Percentiles rank a stretch among this genome's conserved stretches.
Conservation (phyloP, 2,888 invertebrate species). For the Leuctra nigra region DNA sequence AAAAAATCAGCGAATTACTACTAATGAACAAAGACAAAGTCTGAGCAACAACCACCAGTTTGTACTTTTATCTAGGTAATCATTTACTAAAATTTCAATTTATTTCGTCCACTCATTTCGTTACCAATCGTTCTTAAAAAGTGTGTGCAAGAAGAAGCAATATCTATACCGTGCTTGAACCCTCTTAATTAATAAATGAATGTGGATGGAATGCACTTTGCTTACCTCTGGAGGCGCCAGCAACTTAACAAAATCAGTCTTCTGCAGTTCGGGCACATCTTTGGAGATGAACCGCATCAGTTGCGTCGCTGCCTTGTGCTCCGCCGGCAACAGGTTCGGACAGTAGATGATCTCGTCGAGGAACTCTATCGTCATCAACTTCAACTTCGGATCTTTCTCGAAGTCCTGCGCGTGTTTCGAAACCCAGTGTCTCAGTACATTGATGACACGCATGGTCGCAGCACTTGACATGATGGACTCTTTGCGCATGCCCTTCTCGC, state of each 20-base stretch:
- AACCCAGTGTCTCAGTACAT: slow-evolving; percentile 86
- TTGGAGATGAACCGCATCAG: slow-evolving; percentile 69
- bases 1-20: no score
- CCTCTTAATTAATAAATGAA: no score
- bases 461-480: slow-evolving; percentile 84
- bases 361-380: slow-evolving; percentile 73
- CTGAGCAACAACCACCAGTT: no score
- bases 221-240: slow-evolving; percentile 61
- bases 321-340: slow-evolving; percentile 76
- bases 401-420: slow-evolving; percentile 86
- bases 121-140: no score
- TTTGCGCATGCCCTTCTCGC: slow-evolving; percentile 50
- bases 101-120: no score
- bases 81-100: no score
- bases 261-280: slow-evolving; percentile 57
- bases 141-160: no score
- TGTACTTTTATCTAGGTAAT: no score
- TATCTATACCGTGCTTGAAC: no score
- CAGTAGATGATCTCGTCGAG: slow-evolving; percentile 80
- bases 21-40: no score
- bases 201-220: slow-evolving; percentile 5
- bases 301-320: slow-evolving; percentile 83
- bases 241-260: slow-evolving; percentile 62
- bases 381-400: slow-evolving; percentile 66
- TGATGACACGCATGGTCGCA: slow-evolving; percentile 88